Percentiles rank a stretch among this genome's conserved stretches.
Evolutionary conservation across 2,113 vertebrate genomes (phyloP).

Genomic region (Malurus cyaneus): DNA sequence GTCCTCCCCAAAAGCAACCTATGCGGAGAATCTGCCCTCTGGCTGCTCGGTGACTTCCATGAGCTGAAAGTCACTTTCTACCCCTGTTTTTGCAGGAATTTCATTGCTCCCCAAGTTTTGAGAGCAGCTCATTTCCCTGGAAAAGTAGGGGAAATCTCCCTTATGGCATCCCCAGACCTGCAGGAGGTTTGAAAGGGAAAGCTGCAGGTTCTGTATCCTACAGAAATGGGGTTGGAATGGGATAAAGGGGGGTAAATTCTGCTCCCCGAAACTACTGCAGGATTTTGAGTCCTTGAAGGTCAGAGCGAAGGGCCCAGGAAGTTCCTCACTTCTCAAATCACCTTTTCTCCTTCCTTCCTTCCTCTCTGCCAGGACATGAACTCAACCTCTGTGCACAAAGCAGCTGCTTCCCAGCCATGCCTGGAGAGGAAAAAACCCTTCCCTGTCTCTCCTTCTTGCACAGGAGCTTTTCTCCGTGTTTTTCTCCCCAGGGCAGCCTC

Average conservation of each 20-base stretch:
- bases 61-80: background rate
- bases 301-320: background rate
- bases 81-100: background rate
- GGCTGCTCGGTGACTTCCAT: accelerated
- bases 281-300: background rate
- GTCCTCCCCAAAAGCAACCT: background rate
- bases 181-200: background rate
- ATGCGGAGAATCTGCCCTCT: accelerated
- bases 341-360: background rate
- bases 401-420: background rate
- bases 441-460: background rate
- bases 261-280: background rate
- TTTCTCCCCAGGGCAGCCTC: background rate
- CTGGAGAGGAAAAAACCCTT: background rate
- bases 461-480: accelerated
- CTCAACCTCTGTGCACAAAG: accelerated
- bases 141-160: accelerated
- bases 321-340: background rate
- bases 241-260: background rate
- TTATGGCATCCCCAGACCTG: too few relatives aligned
- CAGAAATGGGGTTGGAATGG: background rate
- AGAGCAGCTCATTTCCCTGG: background rate
- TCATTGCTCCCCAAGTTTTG: background rate
- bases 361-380: background rate
- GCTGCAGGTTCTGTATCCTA: background rate